A percentile compares a stretch with the other conserved stretches of the same genome.
Evolutionary conservation across 2,888 invertebrate species (phyloP).

Genomic region (Xanthia togata): DNA sequence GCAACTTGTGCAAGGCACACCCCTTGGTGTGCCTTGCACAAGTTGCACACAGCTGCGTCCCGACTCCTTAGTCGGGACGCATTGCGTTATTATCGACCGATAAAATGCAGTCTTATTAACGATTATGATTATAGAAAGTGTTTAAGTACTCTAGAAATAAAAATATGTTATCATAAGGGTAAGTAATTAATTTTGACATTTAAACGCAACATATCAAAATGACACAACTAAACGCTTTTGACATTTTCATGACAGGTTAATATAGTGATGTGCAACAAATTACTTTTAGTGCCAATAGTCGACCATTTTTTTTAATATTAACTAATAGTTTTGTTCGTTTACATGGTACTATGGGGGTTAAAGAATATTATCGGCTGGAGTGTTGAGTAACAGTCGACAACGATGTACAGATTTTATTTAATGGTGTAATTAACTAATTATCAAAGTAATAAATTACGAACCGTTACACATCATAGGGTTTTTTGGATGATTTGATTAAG

Average conservation of each 20-base stretch:
- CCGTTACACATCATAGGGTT: not conserved
- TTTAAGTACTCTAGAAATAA: no score
- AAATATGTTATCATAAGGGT: no score
- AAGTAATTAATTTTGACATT: no score
- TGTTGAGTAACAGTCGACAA: not conserved
- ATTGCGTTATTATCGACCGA: no score
- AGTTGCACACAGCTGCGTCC: no score
- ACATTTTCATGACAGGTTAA: not conserved
- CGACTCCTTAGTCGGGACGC: no score
- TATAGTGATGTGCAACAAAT: not conserved
- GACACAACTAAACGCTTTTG: conserved; percentile 5
- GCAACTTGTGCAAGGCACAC: no score
- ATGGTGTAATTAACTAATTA: not conserved
- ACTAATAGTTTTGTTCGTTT: not conserved
- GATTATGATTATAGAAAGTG: no score
- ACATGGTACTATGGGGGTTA: not conserved
- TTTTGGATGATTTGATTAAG: not conserved
- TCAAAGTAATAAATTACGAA: not conserved
- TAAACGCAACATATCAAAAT: not conserved
- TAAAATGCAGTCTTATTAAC: no score
- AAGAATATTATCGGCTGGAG: not conserved
- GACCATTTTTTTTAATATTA: not conserved
- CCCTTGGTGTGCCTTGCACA: no score
- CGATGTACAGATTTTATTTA: not conserved
- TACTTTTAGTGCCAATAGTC: not conserved